These are phyloP conservation scores for Tautogolabrus adspersus DNA, from an alignment of 2,113 vertebrate species.

Conservation along the genomic window DNA sequence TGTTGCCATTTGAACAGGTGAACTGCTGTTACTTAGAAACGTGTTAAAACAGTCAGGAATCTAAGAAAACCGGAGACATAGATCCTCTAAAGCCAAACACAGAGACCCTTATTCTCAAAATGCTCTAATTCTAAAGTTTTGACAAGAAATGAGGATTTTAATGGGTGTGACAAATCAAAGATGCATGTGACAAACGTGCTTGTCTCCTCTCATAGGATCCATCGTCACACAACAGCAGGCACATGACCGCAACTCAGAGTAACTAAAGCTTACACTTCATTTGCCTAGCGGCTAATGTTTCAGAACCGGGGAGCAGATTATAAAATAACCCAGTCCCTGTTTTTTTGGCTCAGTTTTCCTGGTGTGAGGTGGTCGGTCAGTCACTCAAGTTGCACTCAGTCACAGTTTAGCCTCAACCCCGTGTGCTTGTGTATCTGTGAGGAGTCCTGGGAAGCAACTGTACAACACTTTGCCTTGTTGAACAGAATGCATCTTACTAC, in stretches of 20 bases:
- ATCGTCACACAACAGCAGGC: slow-evolving; percentile 61
- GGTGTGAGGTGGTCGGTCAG: slow-evolving; percentile 8
- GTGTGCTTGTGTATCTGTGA: not conserved
- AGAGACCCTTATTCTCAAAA: not conserved
- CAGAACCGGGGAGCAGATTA: slow-evolving; percentile 39
- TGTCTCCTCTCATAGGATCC: slow-evolving; percentile 29
- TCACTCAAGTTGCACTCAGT: not conserved
- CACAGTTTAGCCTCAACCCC: not conserved
- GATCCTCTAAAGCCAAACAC: not conserved
- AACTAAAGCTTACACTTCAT: slow-evolving; percentile 30
- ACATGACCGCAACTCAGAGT: slow-evolving; percentile 71
- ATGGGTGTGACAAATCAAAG: slow-evolving; percentile 32
- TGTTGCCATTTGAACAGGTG: not conserved
- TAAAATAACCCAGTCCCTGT: slow-evolving; percentile 34
- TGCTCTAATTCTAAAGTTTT: not conserved
- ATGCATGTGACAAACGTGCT: slow-evolving; percentile 60
- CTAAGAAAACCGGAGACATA: too few species aligned
- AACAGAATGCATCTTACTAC: slow-evolving; percentile 69
- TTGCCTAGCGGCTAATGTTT: slow-evolving; percentile 23
- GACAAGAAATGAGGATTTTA: not conserved
- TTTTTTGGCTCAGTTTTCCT: slow-evolving; percentile 38
- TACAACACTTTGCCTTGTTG: not conserved
- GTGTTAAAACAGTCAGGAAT: not conserved
- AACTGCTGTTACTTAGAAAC: not conserved
- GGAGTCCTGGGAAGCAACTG: not conserved